phyloP scores from a whole-genome alignment of 2,888 invertebrate genomes.

The Leptarthrus brevirostris region DNA sequence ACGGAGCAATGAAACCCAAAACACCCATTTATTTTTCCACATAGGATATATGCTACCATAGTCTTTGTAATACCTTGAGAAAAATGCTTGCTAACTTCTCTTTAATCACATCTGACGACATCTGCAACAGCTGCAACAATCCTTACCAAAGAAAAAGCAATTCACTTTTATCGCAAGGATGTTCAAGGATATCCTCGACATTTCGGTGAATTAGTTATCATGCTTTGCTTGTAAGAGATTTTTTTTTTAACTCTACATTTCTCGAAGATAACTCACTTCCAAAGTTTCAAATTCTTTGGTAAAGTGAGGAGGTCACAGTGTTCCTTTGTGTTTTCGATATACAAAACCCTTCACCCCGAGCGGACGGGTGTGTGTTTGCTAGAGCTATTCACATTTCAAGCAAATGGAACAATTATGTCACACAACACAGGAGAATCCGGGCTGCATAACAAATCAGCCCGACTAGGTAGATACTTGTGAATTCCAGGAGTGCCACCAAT shows the following conservation, averaged over 20 bases:
- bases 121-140: no score
- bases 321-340: neutral
- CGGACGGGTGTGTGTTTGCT: neutral
- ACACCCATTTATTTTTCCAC: neutral
- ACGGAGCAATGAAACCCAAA: neutral
- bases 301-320: neutral
- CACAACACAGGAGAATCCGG: slow-evolving; percentile 29
- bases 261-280: slow-evolving; percentile 2
- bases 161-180: no score
- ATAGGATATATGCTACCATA: neutral
- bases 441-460: slow-evolving; percentile 42
- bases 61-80: no score
- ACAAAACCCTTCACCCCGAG: neutral
- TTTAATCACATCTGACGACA: no score
- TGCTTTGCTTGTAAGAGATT: neutral
- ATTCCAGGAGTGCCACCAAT: slow-evolving; percentile 37
- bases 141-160: no score
- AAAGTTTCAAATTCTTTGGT: slow-evolving; percentile 1
- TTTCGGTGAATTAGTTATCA: no score
- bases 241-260: neutral
- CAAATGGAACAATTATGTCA: slow-evolving; percentile 42
- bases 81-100: no score
- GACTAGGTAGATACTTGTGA: slow-evolving; percentile 27
- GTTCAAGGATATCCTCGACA: no score
- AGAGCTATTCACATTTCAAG: neutral